Conservation (phyloP, 1,140 invertebrate genomes). For the Rhyzopertha dominica region DNA sequence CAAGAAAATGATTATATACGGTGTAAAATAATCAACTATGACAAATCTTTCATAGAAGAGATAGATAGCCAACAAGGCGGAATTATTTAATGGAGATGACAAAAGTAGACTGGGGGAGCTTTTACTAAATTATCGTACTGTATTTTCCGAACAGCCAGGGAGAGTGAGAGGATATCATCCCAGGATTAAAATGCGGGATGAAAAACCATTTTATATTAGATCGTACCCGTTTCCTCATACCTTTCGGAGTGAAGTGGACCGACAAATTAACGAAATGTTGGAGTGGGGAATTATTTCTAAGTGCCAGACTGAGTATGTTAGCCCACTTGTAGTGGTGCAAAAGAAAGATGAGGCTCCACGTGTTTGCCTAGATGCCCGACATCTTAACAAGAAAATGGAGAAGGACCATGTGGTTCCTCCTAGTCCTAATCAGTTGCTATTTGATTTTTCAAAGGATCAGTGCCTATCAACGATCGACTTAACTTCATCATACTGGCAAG, state of each 20-base stretch:
- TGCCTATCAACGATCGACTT: constrained; percentile 7
- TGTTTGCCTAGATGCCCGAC: constrained; percentile 7
- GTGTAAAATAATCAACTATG: no score
- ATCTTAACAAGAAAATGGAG: constrained; percentile 3
- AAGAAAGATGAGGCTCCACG: constrained; percentile 7
- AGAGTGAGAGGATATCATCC: no score
- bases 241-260: background rate
- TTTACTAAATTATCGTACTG: no score
- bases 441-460: constrained; percentile 6
- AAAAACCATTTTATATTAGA: constrained; percentile 3
- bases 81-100: no score
- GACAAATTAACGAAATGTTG: constrained; percentile 5
- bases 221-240: background rate
- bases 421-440: background rate
- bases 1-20: no score
- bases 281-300: constrained; percentile 2
- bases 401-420: constrained; percentile 9
- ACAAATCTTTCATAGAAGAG: no score
- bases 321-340: constrained; percentile 6
- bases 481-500: constrained; percentile 10
- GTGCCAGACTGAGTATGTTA: constrained; percentile 5
- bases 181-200: no score
- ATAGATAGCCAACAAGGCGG: no score
- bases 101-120: no score
- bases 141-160: no score